phyloP scores from a whole-genome alignment of 2,113 vertebrate species.

The Apodemus sylvaticus region DNA sequence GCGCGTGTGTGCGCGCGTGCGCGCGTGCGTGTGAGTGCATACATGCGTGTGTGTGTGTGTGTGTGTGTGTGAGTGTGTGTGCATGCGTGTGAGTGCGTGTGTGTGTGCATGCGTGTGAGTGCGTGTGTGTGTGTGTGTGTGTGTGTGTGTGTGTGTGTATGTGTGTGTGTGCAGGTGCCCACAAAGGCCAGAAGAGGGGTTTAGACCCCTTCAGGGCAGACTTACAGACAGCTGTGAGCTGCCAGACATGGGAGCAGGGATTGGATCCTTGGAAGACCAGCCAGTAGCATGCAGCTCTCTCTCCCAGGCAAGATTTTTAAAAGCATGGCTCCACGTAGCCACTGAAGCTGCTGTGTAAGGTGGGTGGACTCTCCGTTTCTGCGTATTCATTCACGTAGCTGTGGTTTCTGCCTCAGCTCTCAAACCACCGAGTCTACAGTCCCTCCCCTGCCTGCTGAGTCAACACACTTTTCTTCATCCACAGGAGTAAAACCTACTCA shows the following conservation, averaged over 20 bases:
- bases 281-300: too few relatives aligned
- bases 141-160: background rate
- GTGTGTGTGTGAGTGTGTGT: background rate
- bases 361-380: background rate
- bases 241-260: background rate
- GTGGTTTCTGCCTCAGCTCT: constrained; percentile 59
- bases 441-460: constrained; percentile 34
- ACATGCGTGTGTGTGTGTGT: background rate
- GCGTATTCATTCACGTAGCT: background rate
- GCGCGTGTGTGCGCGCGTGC: background rate
- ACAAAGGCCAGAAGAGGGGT: background rate
- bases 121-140: background rate
- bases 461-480: constrained; percentile 7
- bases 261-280: background rate
- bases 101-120: too few relatives aligned
- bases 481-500: background rate
- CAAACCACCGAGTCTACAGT: background rate
- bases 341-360: background rate
- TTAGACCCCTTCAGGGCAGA: background rate
- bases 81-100: background rate
- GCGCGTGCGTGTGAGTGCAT: too few relatives aligned
- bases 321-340: too few relatives aligned
- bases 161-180: background rate
- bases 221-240: background rate
- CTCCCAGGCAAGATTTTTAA: background rate